Percentiles rank a stretch among this genome's conserved stretches.
Evolutionary conservation across 2,888 invertebrate species (phyloP).

Genomic region (Sisyra nigra): DNA sequence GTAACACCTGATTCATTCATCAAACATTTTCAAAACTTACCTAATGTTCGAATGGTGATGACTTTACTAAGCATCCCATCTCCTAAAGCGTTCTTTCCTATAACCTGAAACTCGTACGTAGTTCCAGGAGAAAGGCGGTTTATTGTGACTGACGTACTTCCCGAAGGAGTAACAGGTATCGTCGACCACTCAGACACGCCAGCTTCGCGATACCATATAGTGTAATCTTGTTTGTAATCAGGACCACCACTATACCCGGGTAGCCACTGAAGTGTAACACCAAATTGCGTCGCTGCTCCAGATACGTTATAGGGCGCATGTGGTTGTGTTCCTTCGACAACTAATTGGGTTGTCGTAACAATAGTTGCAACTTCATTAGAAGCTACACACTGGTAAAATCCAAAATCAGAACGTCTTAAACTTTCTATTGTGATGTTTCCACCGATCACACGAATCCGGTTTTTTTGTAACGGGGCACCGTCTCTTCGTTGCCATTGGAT

Average conservation of each 20-base stretch:
- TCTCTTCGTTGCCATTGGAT: slow-evolving; percentile 84
- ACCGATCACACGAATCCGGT: slow-evolving; percentile 57
- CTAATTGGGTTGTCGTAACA: slow-evolving; percentile 73
- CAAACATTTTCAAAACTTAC: too few relatives aligned
- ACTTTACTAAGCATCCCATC: slow-evolving; percentile 93
- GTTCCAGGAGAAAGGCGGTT: slow-evolving; percentile 80
- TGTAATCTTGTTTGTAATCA: slow-evolving; percentile 87
- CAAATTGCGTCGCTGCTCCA: slow-evolving; percentile 76
- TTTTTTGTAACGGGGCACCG: slow-evolving; percentile 66
- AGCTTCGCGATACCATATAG: slow-evolving; percentile 84
- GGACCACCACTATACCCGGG: slow-evolving; percentile 93
- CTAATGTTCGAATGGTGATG: slow-evolving; percentile 75
- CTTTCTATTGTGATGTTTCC: slow-evolving; percentile 88
- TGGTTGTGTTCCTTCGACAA: slow-evolving; percentile 88
- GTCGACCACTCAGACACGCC: slow-evolving; percentile 85
- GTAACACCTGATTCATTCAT: background rate
- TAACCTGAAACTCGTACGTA: slow-evolving; percentile 90
- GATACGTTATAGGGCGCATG: slow-evolving; percentile 94
- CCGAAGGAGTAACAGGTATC: slow-evolving; percentile 83
- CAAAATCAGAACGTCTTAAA: slow-evolving; percentile 77
- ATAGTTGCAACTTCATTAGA: slow-evolving; percentile 93
- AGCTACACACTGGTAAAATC: slow-evolving; percentile 90
- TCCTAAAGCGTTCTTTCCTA: slow-evolving; percentile 86
- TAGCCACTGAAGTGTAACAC: slow-evolving; percentile 82
- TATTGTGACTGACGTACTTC: slow-evolving; percentile 79